Percentiles rank a stretch among this genome's conserved stretches.
Evolutionary conservation across 2,797 vertebrate genomes (phyloP).

Genomic region (Darevskia mixta): DNA sequence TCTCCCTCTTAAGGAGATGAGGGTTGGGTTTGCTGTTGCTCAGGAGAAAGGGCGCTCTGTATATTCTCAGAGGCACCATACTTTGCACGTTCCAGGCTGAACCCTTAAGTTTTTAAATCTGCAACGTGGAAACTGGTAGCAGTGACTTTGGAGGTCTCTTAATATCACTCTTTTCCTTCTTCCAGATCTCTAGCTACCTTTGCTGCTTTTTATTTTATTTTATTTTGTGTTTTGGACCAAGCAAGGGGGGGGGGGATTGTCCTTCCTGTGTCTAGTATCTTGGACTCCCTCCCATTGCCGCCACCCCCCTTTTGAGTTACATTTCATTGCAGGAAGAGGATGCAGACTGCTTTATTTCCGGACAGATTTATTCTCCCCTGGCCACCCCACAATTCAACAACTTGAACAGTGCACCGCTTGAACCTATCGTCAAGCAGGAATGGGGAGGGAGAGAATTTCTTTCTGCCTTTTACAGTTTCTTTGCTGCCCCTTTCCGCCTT

Average conservation of each 20-base stretch:
- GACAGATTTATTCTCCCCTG: background rate
- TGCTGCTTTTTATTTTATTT: background rate
- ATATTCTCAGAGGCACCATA: background rate
- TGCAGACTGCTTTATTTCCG: background rate
- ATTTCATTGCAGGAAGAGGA: background rate
- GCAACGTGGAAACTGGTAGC: background rate
- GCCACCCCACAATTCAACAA: background rate
- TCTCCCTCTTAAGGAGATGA: background rate
- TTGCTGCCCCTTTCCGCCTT: background rate
- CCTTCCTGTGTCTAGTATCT: background rate
- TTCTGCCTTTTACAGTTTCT: background rate
- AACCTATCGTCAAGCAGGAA: no score
- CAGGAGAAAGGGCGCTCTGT: background rate
- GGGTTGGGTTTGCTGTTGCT: background rate
- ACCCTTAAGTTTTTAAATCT: background rate
- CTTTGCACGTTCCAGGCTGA: background rate
- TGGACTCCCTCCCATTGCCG: no score
- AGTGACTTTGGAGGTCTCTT: background rate
- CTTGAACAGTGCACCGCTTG: background rate
- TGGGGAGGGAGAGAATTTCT: background rate
- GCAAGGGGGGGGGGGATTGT: background rate
- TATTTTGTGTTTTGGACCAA: constrained; percentile 33
- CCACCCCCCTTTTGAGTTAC: no score
- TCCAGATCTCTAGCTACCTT: no score
- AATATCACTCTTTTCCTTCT: background rate